Conservation (phyloP, 1,140 invertebrate species). For the Cyclargus thomasi region DNA sequence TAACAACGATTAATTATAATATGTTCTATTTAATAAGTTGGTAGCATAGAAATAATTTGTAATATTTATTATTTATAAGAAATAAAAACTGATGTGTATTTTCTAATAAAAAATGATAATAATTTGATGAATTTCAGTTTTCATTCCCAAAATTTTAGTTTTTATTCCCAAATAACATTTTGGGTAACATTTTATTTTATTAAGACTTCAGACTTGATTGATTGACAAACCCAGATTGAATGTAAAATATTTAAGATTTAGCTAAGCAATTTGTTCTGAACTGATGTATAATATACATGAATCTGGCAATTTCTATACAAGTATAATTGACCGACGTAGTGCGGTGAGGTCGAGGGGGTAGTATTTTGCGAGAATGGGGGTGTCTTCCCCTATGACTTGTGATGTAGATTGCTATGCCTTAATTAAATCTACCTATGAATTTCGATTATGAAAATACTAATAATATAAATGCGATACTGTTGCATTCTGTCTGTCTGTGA, state of each 20-base stretch:
- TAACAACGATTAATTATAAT: neutral
- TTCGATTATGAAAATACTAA: too few relatives aligned
- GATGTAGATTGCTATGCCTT: neutral
- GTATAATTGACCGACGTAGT: neutral
- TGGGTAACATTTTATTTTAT: too few relatives aligned
- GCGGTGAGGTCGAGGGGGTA: neutral
- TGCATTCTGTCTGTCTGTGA: too few relatives aligned
- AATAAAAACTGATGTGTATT: neutral
- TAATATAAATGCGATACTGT: too few relatives aligned
- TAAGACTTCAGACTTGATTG: too few relatives aligned
- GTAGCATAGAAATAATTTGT: neutral
- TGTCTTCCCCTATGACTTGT: neutral
- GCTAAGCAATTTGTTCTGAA: neutral
- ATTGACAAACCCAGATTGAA: too few relatives aligned
- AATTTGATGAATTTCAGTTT: neutral
- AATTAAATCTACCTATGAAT: neutral
- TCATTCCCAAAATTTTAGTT: neutral
- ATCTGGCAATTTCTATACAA: neutral
- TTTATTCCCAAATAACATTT: too few relatives aligned
- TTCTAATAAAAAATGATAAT: neutral
- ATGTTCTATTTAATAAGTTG: neutral
- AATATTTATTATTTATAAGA: conserved; percentile 4
- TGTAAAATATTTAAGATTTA: neutral
- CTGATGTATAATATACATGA: neutral
- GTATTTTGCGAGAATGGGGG: neutral